Evolutionary conservation across 2,888 invertebrate species (phyloP), one percentile per base, ranked within the genome.

Genomic region (Apamea epomidion): DNA sequence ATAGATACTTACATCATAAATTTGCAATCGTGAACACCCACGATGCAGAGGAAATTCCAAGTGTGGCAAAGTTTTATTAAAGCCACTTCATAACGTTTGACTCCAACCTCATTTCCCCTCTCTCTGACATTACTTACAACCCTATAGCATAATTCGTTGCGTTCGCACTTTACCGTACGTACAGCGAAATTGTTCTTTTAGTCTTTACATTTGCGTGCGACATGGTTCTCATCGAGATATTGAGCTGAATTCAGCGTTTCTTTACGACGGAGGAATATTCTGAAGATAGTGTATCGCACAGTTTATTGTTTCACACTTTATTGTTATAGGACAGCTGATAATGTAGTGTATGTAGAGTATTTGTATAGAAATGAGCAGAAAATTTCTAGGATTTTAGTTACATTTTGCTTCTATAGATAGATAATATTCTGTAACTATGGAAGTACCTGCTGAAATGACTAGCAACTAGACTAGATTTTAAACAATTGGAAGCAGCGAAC

Each of bases 71-170:
- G 16, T 32, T 62, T 65, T 54, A 65, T 42, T 12, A 78, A 70
- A 32, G 7, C 18, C 16, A 71, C 14, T 80, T 62, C 60, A 48
- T 25, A 29, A 81, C 29, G 25, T 54, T 71, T 64, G 51, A 72
- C 42, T 81, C 7, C 32, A 51, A 71, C 14, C 58, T 62, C 18
- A 64, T 45, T 45, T 69, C 12, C n/a, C 51, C 29, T 45, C n/a
- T 21, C 51, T 51, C 10, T 65, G 37, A 32, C 12, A 29, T 62
- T 42, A 18, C 67, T 37, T 45, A 54, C 62, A 64, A 68, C 89
- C 90, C 87, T 92, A 92, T 91, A 91, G 90, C 91, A 93, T 93
- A 93, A 93, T 93, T 92, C 92, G 90, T 92, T 91, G 90, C 29
- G 25, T 29, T 76, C 48, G 32, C 42, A 68, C n/a, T 78, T 67